phyloP scores from a whole-genome alignment of 2,888 invertebrate genomes.

The Tyria jacobaeae region DNA sequence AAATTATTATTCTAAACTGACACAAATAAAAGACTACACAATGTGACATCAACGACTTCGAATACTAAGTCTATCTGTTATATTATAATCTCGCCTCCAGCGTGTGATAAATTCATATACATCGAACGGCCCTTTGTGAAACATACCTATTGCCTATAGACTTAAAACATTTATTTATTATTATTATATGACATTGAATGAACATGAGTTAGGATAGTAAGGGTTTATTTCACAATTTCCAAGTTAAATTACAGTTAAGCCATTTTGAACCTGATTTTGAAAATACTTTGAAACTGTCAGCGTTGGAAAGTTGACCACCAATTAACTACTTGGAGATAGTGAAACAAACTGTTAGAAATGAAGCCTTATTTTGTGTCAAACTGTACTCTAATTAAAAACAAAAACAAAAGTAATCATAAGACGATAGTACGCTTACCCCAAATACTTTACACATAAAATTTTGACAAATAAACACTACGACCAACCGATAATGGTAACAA shows the following conservation, averaged over 20 bases:
- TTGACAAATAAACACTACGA: constrained; percentile 28
- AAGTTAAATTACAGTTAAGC: background rate
- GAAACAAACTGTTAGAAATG: background rate
- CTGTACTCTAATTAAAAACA: constrained; percentile 25
- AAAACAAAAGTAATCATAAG: constrained; percentile 31
- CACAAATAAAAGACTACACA: background rate
- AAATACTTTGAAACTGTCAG: background rate
- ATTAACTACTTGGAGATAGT: background rate
- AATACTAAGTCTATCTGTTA: background rate
- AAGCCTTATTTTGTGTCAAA: constrained; percentile 39
- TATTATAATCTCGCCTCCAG: background rate
- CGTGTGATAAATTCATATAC: background rate
- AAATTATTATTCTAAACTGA: constrained; percentile 18
- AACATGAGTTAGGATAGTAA: too few species aligned
- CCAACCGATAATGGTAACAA: constrained; percentile 57
- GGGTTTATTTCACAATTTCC: background rate
- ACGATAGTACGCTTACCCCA: constrained; percentile 24
- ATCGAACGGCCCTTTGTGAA: background rate
- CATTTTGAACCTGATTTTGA: background rate
- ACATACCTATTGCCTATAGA: too few species aligned
- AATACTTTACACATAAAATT: constrained; percentile 43
- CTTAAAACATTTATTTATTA: background rate
- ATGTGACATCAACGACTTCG: background rate
- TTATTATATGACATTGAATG: background rate
- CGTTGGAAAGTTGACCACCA: background rate